phyloP scores from a whole-genome alignment of 2,113 vertebrate species.

The Macrotus californicus region DNA sequence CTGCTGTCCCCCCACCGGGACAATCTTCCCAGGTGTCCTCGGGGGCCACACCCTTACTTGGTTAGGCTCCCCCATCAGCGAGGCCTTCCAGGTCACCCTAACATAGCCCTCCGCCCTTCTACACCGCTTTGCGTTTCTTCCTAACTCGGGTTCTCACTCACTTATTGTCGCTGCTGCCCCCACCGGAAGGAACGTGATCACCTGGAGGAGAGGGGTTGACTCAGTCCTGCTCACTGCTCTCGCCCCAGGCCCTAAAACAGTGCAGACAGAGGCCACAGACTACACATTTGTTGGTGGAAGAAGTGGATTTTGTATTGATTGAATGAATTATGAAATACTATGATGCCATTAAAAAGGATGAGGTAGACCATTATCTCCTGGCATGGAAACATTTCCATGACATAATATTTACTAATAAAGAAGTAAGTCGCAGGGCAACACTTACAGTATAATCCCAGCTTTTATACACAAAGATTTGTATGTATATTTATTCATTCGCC shows the following conservation, averaged over 20 bases:
- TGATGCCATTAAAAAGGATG: neutral
- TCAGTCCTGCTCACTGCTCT: neutral
- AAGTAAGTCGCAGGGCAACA: neutral
- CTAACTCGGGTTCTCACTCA: neutral
- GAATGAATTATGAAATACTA: neutral
- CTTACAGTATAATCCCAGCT: neutral
- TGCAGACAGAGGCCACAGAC: neutral
- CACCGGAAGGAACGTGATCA: neutral
- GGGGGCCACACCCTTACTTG: neutral
- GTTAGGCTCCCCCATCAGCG: neutral
- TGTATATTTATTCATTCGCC: neutral
- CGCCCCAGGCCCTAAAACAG: neutral
- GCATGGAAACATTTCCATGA: neutral
- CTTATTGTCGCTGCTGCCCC: neutral
- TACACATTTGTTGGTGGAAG: neutral
- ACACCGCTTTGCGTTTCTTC: neutral
- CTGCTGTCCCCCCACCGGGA: neutral
- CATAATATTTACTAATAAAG: neutral
- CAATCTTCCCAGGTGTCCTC: neutral
- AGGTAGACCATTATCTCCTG: neutral
- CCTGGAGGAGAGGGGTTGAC: neutral
- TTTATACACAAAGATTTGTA: neutral
- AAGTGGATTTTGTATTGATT: neutral
- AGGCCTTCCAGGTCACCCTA: neutral
- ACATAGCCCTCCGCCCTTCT: neutral